A percentile compares a stretch with the other conserved stretches of the same genome.
These are phyloP conservation scores for Eurystomus gularis DNA, from an alignment of 2,113 vertebrate genomes.

Conservation along the genomic window DNA sequence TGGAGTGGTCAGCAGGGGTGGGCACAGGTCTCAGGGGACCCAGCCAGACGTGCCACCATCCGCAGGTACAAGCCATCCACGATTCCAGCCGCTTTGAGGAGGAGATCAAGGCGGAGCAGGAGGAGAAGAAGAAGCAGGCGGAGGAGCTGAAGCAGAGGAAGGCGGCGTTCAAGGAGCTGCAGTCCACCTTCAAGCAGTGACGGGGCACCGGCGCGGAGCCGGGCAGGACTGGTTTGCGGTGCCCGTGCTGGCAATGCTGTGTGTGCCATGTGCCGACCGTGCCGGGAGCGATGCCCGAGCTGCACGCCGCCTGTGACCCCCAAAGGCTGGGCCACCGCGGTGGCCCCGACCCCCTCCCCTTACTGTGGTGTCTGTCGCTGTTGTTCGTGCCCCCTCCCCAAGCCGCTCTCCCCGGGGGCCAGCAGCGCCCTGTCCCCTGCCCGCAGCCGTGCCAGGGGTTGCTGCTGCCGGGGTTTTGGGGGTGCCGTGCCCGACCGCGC, in stretches of 20 bases:
- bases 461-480: neutral
- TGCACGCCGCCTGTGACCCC: neutral
- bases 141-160: conserved; percentile 90
- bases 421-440: neutral
- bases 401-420: neutral
- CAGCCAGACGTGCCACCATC: rapidly evolving
- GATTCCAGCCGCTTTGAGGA: conserved; percentile 88
- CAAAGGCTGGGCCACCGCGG: neutral
- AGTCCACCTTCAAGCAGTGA: conserved; percentile 88
- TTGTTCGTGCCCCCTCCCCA: neutral
- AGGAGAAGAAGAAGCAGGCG: conserved; percentile 88
- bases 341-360: neutral
- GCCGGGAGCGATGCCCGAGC: neutral
- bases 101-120: conserved; percentile 94
- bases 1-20: no score
- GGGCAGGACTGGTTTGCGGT: neutral
- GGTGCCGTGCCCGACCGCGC: neutral
- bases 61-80: conserved; percentile 87
- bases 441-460: rapidly evolving
- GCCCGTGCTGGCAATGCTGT: neutral
- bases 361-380: conserved; percentile 12
- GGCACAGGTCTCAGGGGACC: neutral
- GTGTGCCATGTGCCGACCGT: neutral
- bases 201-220: rapidly evolving
- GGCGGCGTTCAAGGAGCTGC: conserved; percentile 90